These are phyloP conservation scores for Ctenoplectra terminalis DNA, from an alignment of 1,140 invertebrate genomes.

Conservation along the genomic window DNA sequence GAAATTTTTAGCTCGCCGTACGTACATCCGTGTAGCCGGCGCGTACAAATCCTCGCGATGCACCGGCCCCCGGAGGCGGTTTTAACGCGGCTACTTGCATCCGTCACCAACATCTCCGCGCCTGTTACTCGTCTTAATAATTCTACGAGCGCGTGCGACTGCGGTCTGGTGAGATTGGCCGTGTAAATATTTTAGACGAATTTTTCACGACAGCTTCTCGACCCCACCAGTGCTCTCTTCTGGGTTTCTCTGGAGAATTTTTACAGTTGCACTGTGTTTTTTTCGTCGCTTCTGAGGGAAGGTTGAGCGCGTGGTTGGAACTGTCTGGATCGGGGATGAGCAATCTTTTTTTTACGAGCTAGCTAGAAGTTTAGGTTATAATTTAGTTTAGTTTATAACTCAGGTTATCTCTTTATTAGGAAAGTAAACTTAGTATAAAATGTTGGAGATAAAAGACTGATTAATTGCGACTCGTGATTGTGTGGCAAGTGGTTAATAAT, in stretches of 20 bases:
- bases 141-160: neutral
- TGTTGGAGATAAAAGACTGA: too few relatives aligned
- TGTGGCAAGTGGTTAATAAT: too few relatives aligned
- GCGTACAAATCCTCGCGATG: constrained; percentile 48
- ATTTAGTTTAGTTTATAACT: too few relatives aligned
- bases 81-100: constrained; percentile 21
- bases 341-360: too few relatives aligned
- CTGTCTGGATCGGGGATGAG: too few relatives aligned
- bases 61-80: constrained; percentile 19
- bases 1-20: constrained; percentile 67
- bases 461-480: too few relatives aligned
- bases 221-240: neutral
- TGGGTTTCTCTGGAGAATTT: neutral
- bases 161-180: neutral
- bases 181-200: constrained; percentile 37
- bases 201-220: constrained; percentile 9
- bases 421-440: too few relatives aligned
- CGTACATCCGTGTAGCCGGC: constrained; percentile 30
- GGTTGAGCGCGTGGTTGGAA: too few relatives aligned
- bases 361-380: too few relatives aligned
- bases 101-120: constrained; percentile 24
- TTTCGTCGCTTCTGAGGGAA: too few relatives aligned
- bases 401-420: too few relatives aligned
- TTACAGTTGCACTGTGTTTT: neutral
- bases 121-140: constrained; percentile 37